Evolutionary conservation across 2,797 vertebrate genomes (phyloP), one percentile per base, ranked within the genome.

Genomic region (Acrocephalus scirpaceus): DNA sequence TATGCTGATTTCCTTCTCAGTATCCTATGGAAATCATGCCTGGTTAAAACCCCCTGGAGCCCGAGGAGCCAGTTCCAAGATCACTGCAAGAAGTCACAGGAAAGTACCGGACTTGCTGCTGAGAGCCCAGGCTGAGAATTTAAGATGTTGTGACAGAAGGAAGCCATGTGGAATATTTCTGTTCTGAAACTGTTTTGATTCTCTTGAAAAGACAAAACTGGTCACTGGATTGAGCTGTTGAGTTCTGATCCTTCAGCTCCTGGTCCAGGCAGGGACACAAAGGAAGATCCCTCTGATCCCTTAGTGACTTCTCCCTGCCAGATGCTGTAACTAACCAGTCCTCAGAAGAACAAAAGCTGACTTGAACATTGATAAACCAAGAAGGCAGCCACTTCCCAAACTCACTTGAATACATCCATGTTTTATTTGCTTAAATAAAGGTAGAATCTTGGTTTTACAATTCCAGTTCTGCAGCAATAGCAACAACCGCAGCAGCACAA

Each of bases 401-500:
- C 42, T 78, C 53, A 42, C 13, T 92, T 82, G 54, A 45, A 76
- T 86, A 96, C 94, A 97, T 91, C 86, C 75, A 88, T 54, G 23
- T 71, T 97, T 97, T 97, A 97, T 97, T 97, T 87, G 84, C 44
- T 94, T 91, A 88, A 92, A 90, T 80, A 90, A 93, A 95, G 81
- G 53, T 26, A 85, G 79, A 67, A 25, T 54, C 61, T 76, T 6
- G 1, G 78, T 44, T 93, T 93, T 81, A 95, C 81, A 95, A 80
- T 83, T 73, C 82, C 70, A 88, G 92, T 72, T 92, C 75, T 65
- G 57, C 67, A 91, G 80, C 95, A 86, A 73, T 19, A 91, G 84
- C 85, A 74, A 91, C 74, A 82, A 94, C 64, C 0, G 1, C 92
- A 91, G 76, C 85, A 91, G 73, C 74, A 53, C 0, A 7, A 67